Conservation (phyloP, 2,888 invertebrate genomes). For the Heteropelma amictum region DNA sequence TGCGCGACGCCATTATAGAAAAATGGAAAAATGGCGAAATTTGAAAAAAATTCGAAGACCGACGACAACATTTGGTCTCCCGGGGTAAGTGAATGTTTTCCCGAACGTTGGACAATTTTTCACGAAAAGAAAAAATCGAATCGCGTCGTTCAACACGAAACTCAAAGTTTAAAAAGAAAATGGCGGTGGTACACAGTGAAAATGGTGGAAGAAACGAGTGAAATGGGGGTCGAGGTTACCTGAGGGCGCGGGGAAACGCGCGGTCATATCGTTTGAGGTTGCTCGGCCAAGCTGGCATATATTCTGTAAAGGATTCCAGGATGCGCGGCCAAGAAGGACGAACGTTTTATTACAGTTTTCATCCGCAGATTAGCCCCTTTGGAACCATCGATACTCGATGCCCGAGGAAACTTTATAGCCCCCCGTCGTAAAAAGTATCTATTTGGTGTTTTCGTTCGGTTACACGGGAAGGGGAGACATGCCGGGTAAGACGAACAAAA, state of each 20-base stretch:
- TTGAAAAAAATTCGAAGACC: no score
- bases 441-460: conserved; percentile 69
- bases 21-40: no score
- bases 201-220: conserved; percentile 7
- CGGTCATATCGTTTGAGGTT: conserved; percentile 28
- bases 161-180: conserved; percentile 7
- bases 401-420: conserved; percentile 69
- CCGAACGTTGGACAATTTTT: no score
- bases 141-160: not conserved
- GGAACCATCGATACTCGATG: conserved; percentile 73
- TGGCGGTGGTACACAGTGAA: not conserved
- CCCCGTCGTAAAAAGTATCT: conserved; percentile 73
- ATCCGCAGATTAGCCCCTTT: conserved; percentile 75
- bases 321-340: conserved; percentile 37
- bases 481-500: conserved; percentile 65
- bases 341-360: conserved; percentile 74
- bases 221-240: conserved; percentile 17
- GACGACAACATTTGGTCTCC: no score
- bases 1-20: no score
- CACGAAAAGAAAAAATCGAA: not conserved
- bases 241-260: not conserved
- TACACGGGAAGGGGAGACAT: conserved; percentile 48
- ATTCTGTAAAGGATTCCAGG: conserved; percentile 47
- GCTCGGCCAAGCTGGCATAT: conserved; percentile 12
- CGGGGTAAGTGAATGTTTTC: no score